Conservation (phyloP, 2,888 invertebrate species). For the Andrena marginata region DNA sequence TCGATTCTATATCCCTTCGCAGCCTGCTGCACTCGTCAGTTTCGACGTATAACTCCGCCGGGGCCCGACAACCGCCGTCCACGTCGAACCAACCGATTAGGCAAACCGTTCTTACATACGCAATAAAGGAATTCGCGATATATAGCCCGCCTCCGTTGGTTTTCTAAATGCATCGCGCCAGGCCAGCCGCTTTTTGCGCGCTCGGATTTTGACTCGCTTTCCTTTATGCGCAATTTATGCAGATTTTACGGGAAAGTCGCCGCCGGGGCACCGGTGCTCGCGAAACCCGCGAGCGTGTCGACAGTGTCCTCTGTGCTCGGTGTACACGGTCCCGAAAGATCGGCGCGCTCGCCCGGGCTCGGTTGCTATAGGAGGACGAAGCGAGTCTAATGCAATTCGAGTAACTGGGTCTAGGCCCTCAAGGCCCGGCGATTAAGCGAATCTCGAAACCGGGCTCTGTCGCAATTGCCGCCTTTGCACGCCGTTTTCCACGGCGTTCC, state of each 20-base stretch:
- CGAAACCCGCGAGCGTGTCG: background rate
- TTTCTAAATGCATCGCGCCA: conserved; percentile 26
- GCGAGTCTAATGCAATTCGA: conserved; percentile 70
- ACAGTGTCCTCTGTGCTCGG: background rate
- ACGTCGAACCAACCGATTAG: conserved; percentile 40
- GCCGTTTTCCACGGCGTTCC: conserved; percentile 72
- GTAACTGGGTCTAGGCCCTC: conserved; percentile 82
- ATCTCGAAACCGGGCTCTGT: conserved; percentile 81
- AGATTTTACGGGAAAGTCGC: conserved; percentile 24
- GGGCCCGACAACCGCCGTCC: conserved; percentile 1
- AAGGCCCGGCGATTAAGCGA: conserved; percentile 82
- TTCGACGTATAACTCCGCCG: background rate
- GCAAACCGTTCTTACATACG: conserved; percentile 38
- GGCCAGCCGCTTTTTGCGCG: background rate
- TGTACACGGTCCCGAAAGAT: conserved; percentile 1
- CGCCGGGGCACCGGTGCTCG: background rate
- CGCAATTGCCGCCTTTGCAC: conserved; percentile 77
- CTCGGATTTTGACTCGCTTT: conserved; percentile 22
- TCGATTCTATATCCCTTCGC: background rate
- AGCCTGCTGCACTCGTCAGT: conserved; percentile 1
- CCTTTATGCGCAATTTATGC: conserved; percentile 3
- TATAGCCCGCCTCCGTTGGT: conserved; percentile 1
- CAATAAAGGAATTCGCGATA: conserved; percentile 37
- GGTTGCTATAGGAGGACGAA: conserved; percentile 47
- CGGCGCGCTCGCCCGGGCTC: background rate